Conservation (phyloP, 92 coral and sea anemone species). For the Zoanthus solanderi region DNA sequence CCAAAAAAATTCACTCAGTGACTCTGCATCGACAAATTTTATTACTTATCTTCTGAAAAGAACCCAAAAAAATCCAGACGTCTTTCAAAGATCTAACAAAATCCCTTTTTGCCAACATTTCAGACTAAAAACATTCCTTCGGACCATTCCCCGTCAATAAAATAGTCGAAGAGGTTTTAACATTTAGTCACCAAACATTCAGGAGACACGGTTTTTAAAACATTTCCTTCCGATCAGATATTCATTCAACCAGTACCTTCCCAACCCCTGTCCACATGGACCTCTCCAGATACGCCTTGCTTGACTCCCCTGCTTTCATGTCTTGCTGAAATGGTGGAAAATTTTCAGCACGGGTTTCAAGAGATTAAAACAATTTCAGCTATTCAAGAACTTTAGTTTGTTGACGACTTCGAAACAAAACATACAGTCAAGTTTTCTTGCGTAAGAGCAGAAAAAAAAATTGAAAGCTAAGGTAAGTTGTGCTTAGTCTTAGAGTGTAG, state of each 20-base stretch:
- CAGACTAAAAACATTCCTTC: no score
- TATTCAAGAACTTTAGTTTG: background rate
- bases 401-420: constrained; percentile 3
- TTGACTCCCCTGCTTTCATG: background rate
- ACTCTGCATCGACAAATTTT: no score
- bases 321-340: background rate
- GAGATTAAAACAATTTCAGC: background rate
- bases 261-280: background rate
- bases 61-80: no score
- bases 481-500: background rate
- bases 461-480: background rate
- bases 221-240: background rate
- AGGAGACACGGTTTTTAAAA: constrained; percentile 9
- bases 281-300: background rate
- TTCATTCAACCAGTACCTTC: background rate
- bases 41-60: no score
- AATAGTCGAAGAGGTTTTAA: constrained; percentile 1
- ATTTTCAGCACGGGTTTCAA: background rate
- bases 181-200: background rate
- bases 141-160: no score
- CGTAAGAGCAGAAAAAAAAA: background rate
- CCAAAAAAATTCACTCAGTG: no score
- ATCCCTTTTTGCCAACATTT: no score
- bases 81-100: no score
- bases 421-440: constrained; percentile 7